phyloP scores from a whole-genome alignment of 2,113 vertebrate genomes.

The Embiotoca jacksoni region DNA sequence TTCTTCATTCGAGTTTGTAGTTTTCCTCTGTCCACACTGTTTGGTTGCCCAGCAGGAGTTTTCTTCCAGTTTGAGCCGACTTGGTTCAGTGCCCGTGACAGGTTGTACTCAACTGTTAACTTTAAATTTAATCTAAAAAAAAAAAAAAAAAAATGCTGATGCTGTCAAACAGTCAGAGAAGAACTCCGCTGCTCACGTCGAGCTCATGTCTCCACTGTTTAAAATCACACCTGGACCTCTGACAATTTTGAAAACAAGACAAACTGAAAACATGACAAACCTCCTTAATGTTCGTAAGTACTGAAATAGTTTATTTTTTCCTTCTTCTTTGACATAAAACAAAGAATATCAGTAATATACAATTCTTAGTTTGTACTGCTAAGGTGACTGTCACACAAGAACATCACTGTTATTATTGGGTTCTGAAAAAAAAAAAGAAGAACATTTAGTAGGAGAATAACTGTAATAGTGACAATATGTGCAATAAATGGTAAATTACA shows the following conservation, averaged over 20 bases:
- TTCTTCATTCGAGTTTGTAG: slow-evolving; percentile 4
- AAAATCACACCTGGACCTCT: background rate
- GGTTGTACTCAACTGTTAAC: slow-evolving; percentile 16
- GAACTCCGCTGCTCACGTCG: background rate
- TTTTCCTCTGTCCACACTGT: background rate
- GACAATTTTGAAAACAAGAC: background rate
- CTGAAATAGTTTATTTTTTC: slow-evolving; percentile 77
- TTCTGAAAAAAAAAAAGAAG: slow-evolving; percentile 47
- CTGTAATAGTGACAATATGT: slow-evolving; percentile 60
- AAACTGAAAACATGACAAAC: slow-evolving; percentile 16
- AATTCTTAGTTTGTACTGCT: slow-evolving; percentile 55
- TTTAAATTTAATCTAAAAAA: slow-evolving; percentile 19
- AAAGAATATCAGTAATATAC: slow-evolving; percentile 68
- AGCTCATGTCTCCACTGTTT: background rate
- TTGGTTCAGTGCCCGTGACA: background rate
- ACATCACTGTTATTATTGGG: slow-evolving; percentile 63
- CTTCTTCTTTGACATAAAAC: slow-evolving; percentile 71
- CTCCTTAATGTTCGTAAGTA: slow-evolving; percentile 46
- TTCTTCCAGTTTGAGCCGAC: slow-evolving; percentile 16
- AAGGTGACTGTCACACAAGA: slow-evolving; percentile 70
- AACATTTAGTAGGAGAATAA: slow-evolving; percentile 44
- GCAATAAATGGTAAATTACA: slow-evolving; percentile 66
- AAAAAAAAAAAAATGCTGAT: background rate
- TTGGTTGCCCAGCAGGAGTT: slow-evolving; percentile 20
- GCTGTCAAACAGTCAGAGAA: background rate